Evolutionary conservation across 1,140 invertebrate species (phyloP).

Genomic region (Heliothis subflexa): DNA sequence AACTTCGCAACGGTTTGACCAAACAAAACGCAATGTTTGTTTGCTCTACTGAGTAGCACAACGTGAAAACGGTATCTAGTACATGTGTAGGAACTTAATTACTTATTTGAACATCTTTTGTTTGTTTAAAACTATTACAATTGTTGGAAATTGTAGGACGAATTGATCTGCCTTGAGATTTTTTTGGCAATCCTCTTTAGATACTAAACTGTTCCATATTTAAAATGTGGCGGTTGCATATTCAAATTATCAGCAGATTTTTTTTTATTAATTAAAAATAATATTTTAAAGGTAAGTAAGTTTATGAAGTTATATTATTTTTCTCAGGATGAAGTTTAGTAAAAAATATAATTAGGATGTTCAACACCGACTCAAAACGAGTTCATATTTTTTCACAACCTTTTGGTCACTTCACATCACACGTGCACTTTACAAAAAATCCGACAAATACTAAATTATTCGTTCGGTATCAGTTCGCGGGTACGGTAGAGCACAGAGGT

Average conservation of each 20-base stretch:
- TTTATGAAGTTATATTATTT: too few relatives aligned
- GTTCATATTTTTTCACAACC: slow-evolving; percentile 2
- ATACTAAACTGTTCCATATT: not conserved
- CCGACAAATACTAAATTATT: not conserved
- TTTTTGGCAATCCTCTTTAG: not conserved
- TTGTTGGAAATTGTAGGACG: not conserved
- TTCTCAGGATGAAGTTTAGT: too few relatives aligned
- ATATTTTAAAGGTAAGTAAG: too few relatives aligned
- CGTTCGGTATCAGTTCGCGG: slow-evolving; percentile 8
- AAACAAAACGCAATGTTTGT: slow-evolving; percentile 37
- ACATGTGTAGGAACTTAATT: slow-evolving; percentile 15
- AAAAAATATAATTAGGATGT: too few relatives aligned
- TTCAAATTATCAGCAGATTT: too few relatives aligned
- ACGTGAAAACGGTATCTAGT: slow-evolving; percentile 17
- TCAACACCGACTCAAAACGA: slow-evolving; percentile 7
- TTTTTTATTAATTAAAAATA: too few relatives aligned
- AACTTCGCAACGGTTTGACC: slow-evolving; percentile 21
- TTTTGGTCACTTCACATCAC: slow-evolving; percentile 23
- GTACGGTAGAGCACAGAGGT: slow-evolving; percentile 74
- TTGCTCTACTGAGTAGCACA: slow-evolving; percentile 22
- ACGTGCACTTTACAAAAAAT: not conserved
- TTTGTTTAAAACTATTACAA: slow-evolving; percentile 6
- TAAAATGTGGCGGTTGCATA: not conserved
- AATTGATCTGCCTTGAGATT: not conserved
- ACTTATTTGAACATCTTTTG: slow-evolving; percentile 12